Evolutionary conservation across 2,888 invertebrate genomes (phyloP).

Genomic region (Pseudolycoriella hygida): DNA sequence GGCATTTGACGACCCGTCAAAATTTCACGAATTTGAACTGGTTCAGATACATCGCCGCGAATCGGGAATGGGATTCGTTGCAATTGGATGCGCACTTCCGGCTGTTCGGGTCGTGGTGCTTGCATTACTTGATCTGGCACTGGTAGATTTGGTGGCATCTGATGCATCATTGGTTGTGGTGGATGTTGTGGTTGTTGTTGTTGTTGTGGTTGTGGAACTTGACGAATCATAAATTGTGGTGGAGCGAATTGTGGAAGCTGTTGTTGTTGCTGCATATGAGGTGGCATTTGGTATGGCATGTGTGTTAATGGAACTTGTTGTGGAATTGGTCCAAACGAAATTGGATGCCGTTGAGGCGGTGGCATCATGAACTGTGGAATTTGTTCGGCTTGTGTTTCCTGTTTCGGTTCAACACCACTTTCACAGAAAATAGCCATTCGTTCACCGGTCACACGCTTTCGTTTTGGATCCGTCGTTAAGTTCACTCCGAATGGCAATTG

Average conservation of each 20-base stretch:
- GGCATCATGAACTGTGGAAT: conserved; percentile 27
- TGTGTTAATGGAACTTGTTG: conserved; percentile 36
- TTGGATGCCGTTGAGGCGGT: conserved; percentile 28
- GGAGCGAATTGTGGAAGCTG: conserved; percentile 20
- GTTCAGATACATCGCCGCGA: conserved; percentile 17
- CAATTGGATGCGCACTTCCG: conserved; percentile 28
- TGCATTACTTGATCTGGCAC: conserved; percentile 30
- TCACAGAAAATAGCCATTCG: conserved; percentile 78
- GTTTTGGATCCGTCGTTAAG: conserved; percentile 50
- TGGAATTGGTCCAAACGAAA: conserved; percentile 32
- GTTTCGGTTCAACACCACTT: conserved; percentile 35
- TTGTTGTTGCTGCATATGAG: conserved; percentile 23
- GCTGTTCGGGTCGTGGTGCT: conserved; percentile 29
- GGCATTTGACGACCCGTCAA: conserved; percentile 6
- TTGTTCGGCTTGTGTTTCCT: conserved; percentile 16
- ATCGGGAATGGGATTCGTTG: conserved; percentile 29
- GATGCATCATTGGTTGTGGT: conserved; percentile 11
- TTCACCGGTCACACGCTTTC: conserved; percentile 61
- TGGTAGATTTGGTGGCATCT: conserved; percentile 15
- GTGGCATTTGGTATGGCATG: conserved; percentile 26
- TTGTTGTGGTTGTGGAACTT: conserved; percentile 6
- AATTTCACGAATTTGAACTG: conserved; percentile 8
- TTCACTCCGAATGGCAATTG: conserved; percentile 47
- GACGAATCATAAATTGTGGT: conserved; percentile 17
- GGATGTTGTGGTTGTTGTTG: conserved; percentile 7